These are phyloP conservation scores for Hololepta plana DNA, from an alignment of 2,888 invertebrate species.

Conservation along the genomic window DNA sequence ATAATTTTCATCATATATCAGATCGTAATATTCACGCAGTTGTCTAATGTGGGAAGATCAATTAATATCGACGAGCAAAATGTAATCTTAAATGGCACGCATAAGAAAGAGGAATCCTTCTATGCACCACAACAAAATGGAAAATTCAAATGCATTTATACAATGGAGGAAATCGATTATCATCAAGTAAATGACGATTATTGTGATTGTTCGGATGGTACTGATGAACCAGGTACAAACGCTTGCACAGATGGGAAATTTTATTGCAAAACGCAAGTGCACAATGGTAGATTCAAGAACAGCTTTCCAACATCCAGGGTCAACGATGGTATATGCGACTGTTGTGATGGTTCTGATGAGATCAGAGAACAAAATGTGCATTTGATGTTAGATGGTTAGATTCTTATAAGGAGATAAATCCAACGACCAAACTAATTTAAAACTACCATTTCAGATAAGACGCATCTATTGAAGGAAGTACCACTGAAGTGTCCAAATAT, in stretches of 20 bases:
- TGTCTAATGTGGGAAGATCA: no score
- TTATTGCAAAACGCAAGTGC: slow-evolving; percentile 51
- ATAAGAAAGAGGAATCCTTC: slow-evolving; percentile 22
- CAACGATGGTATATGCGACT: slow-evolving; percentile 89
- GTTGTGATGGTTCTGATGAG: slow-evolving; percentile 21
- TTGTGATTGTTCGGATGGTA: slow-evolving; percentile 67
- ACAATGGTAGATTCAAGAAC: slow-evolving; percentile 19
- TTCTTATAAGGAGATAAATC: no score
- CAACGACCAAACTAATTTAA: no score
- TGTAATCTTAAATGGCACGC: slow-evolving; percentile 23
- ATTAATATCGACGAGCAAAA: slow-evolving; percentile 6
- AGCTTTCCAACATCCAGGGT: slow-evolving; percentile 60
- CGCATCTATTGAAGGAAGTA: no score
- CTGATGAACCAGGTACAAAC: slow-evolving; percentile 69
- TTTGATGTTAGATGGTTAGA: no score
- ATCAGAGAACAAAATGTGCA: no score
- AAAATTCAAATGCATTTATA: slow-evolving; percentile 29
- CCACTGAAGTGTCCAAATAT: no score
- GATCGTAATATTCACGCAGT: slow-evolving; percentile 12
- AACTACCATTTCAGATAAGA: no score
- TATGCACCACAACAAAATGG: slow-evolving; percentile 27
- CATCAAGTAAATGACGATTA: slow-evolving; percentile 61
- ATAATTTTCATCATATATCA: slow-evolving; percentile 13
- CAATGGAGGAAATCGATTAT: slow-evolving; percentile 32
- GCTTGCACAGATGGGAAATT: slow-evolving; percentile 76